Evolutionary conservation across 1,140 invertebrate genomes (phyloP), one percentile per base, ranked within the genome.

Genomic region (Chionoecetes opilio): DNA sequence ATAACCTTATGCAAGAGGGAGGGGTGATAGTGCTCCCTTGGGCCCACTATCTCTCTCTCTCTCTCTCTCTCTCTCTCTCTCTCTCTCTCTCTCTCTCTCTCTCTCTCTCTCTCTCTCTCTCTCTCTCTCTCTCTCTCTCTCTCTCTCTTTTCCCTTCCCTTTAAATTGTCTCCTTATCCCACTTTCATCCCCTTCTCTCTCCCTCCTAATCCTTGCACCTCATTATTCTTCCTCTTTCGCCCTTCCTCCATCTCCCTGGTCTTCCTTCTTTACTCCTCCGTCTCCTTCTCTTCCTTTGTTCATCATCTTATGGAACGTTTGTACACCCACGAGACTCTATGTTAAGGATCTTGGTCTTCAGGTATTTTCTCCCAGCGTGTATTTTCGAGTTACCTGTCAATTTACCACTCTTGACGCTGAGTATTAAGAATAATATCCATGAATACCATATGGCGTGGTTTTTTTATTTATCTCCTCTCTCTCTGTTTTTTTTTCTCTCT

Each of bases 1-100:
- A 53, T 90, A 90, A 90, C 88, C 88, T 90, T 90, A 90, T 38
- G 38, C 8, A 46, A 31, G 86, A 37, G 31, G 35, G 86, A 41
- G 17, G 41, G 38, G 88, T 38, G 88, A 88, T 88, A 88, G 29
- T 53, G 17, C 31, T 26, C 88, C 88, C 88, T 29, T 9, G 38
- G 88, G 88, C 32, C 88, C n/a, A 90, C 88, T 90, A 90, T 90
- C 88, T 90, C 38, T 46, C 38, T n/a, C 89, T 32, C 88, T 90
- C 46, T 34, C 88, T 90, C 88, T 63, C 37, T 32, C 63, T 63
- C 88, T 37, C 88, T 63, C 88, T 34, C 63, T 63, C 88, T 29
- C 88, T 90, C 41, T 34, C 88, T 34, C 41, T 35, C 53, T 31
- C 46, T n/a, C 31, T 34, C n/a, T 75, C 89, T 63, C 89, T 34